These are phyloP conservation scores for Drosophila stalkeri DNA, from an alignment of 2,888 invertebrate species.

Conservation along the genomic window DNA sequence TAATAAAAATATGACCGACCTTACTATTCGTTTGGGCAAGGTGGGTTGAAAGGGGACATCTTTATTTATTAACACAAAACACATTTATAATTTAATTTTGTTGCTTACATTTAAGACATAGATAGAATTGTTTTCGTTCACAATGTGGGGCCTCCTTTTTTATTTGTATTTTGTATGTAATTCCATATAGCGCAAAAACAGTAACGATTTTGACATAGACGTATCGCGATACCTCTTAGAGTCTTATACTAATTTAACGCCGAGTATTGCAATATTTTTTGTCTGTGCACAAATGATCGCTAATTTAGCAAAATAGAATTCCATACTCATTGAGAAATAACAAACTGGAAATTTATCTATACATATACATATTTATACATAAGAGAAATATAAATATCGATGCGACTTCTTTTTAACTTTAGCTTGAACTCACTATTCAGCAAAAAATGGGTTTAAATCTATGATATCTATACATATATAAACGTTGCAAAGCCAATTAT, in stretches of 20 bases:
- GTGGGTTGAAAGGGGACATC: no score
- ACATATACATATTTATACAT: background rate
- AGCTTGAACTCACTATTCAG: background rate
- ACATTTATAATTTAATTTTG: no score
- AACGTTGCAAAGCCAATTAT: conserved; percentile 22
- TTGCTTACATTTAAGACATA: conserved; percentile 25
- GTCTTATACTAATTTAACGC: conserved; percentile 28
- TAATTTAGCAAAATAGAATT: conserved; percentile 19
- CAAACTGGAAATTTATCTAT: background rate
- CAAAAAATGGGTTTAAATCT: background rate
- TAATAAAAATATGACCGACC: no score
- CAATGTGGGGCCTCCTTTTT: conserved; percentile 25
- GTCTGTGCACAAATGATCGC: conserved; percentile 39
- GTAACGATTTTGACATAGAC: conserved; percentile 9
- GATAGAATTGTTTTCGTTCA: conserved; percentile 5
- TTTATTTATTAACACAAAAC: no score
- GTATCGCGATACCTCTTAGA: conserved; percentile 17
- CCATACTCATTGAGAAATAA: background rate
- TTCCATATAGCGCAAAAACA: conserved; percentile 15
- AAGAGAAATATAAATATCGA: background rate
- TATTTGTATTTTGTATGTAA: conserved; percentile 35
- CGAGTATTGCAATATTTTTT: conserved; percentile 32
- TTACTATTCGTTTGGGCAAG: no score
- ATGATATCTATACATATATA: conserved; percentile 2
- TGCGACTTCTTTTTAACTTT: background rate